Percentiles rank a stretch among this genome's conserved stretches.
These are phyloP conservation scores for Acipenser oxyrinchus DNA, from an alignment of 2,797 vertebrate genomes.

Conservation along the genomic window DNA sequence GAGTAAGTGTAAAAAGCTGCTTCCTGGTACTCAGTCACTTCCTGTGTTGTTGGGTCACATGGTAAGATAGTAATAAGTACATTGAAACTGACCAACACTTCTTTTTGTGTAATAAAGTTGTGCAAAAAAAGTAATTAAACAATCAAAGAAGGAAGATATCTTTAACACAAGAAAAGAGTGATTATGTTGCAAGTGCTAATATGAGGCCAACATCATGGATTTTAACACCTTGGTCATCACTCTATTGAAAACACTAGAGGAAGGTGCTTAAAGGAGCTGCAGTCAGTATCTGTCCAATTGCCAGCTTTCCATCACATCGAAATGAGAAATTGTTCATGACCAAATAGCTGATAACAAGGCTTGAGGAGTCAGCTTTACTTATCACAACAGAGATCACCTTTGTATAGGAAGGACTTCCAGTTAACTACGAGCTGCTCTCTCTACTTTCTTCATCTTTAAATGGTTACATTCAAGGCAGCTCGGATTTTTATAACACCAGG, in stretches of 20 bases:
- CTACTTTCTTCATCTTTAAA: neutral
- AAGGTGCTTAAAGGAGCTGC: conserved; percentile 46
- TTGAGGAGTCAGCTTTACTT: conserved; percentile 51
- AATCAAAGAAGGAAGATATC: no score
- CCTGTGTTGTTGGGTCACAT: no score
- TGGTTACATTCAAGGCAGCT: neutral
- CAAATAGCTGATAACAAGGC: conserved; percentile 56
- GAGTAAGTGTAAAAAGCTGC: no score
- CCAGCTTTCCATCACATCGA: conserved; percentile 51
- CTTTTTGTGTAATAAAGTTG: no score
- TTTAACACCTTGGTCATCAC: no score
- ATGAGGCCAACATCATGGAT: no score
- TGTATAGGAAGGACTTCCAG: conserved; percentile 23
- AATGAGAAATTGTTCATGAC: conserved; percentile 63
- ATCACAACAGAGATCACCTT: conserved; percentile 58
- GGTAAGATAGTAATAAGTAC: no score
- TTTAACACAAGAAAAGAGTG: no score
- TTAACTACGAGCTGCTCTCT: neutral
- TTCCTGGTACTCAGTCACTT: no score
- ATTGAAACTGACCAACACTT: no score
- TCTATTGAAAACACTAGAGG: conserved; percentile 43
- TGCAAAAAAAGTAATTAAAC: no score
- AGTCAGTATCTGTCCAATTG: conserved; percentile 56
- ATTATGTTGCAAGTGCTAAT: no score
- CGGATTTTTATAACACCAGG: neutral